Percentiles rank a stretch among this genome's conserved stretches.
Conservation (phyloP, 2,797 vertebrate species). For the Hemitrygon akajei region DNA sequence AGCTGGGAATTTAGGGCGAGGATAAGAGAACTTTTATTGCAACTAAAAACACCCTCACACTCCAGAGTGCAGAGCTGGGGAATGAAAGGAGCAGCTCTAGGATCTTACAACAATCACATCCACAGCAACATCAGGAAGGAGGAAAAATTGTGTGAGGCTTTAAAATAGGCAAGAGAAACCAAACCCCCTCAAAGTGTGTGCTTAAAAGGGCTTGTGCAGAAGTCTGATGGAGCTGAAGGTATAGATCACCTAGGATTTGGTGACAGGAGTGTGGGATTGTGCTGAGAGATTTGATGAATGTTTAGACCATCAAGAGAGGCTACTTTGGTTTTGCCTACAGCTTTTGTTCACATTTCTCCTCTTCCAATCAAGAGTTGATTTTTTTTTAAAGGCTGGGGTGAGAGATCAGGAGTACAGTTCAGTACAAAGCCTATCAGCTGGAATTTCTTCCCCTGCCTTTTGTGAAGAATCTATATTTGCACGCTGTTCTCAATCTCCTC, state of each 20-base stretch:
- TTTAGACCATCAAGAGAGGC: background rate
- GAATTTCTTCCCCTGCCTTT: background rate
- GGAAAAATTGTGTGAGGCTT: background rate
- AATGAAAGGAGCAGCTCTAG: conserved; percentile 15
- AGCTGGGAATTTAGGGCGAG: conserved; percentile 23
- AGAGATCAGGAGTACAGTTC: conserved; percentile 31
- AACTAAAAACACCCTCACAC: background rate
- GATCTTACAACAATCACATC: conserved; percentile 20
- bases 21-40: conserved; percentile 34
- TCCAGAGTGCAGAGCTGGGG: conserved; percentile 1
- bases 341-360: background rate
- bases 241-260: conserved; percentile 17
- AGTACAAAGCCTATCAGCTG: background rate
- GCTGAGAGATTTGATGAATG: conserved; percentile 26
- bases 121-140: background rate
- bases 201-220: background rate
- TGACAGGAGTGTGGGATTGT: conserved; percentile 16
- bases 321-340: background rate
- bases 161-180: background rate
- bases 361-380: background rate
- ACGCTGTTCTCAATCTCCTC: background rate
- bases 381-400: background rate
- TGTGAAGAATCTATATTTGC: background rate
- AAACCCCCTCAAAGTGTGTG: background rate
- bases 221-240: background rate